A percentile compares a stretch with the other conserved stretches of the same genome.
Evolutionary conservation across 2,888 invertebrate genomes (phyloP).

Genomic region (Itoplectis maculator): DNA sequence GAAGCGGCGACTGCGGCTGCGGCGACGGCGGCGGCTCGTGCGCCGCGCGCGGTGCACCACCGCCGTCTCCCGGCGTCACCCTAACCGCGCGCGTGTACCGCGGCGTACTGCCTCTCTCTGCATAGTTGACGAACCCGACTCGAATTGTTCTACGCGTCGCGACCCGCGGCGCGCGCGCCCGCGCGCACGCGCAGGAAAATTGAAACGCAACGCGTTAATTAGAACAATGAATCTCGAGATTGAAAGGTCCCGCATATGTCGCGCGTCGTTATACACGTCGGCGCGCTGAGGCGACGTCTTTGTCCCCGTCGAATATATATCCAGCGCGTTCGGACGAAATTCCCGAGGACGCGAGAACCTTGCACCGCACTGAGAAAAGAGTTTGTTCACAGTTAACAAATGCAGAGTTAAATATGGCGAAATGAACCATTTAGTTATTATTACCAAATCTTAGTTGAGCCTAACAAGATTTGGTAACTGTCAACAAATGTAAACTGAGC

Average conservation of each 20-base stretch:
- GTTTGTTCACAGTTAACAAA: too few species aligned
- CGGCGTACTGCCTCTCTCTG: background rate
- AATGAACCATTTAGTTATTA: too few species aligned
- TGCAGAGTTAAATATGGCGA: too few species aligned
- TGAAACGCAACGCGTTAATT: conserved; percentile 43
- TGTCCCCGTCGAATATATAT: background rate
- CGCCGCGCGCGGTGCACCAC: conserved; percentile 39
- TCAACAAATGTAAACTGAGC: too few species aligned
- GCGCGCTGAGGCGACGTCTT: conserved; percentile 3
- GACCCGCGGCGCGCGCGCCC: too few species aligned
- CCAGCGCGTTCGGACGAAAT: background rate
- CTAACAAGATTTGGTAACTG: too few species aligned
- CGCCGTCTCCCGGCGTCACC: conserved; percentile 19
- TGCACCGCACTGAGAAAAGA: too few species aligned
- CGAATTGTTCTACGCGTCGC: conserved; percentile 39
- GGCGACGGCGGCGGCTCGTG: too few species aligned
- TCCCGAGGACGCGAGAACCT: too few species aligned
- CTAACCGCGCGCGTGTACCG: too few species aligned
- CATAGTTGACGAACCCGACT: conserved; percentile 27
- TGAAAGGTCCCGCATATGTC: conserved; percentile 51
- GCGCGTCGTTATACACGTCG: background rate
- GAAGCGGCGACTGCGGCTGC: conserved; percentile 19
- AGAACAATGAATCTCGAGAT: conserved; percentile 44
- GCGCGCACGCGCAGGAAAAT: background rate
- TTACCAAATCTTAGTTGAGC: too few species aligned